Conservation (phyloP, 2,797 vertebrate species). For the Tolypeutes matacus region DNA sequence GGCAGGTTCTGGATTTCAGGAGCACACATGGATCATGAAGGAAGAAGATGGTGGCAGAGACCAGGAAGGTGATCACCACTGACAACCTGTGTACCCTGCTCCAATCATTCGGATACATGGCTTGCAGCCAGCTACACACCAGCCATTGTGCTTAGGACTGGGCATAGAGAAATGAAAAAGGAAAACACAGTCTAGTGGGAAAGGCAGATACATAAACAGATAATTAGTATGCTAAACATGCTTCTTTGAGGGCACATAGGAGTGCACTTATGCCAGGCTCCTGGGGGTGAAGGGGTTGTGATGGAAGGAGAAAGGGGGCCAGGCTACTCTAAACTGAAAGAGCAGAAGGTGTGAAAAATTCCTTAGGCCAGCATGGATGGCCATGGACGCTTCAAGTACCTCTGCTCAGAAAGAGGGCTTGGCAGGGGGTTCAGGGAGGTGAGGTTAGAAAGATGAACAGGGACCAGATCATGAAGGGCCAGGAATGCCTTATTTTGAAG, state of each 20-base stretch:
- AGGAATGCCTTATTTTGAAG: not conserved
- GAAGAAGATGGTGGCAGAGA: not conserved
- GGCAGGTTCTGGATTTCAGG: not conserved
- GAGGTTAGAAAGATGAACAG: not conserved
- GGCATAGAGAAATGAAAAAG: not conserved
- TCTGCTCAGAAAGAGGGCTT: not conserved
- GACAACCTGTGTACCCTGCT: not conserved
- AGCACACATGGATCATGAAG: not conserved
- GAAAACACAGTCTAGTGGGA: not conserved
- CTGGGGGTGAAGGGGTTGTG: not conserved
- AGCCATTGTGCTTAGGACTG: not conserved
- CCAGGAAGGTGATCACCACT: not conserved
- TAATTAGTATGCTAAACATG: not conserved
- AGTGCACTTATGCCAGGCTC: not conserved
- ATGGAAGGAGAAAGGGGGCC: not conserved
- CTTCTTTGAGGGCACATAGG: not conserved
- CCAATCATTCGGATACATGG: not conserved
- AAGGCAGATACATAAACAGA: not conserved
- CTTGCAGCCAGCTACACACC: not conserved
- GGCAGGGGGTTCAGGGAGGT: not conserved
- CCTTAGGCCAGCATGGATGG: not conserved
- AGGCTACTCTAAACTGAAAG: not conserved
- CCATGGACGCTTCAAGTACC: not conserved
- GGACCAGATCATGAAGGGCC: not conserved
- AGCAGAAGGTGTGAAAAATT: not conserved